Percentiles rank a stretch among this genome's conserved stretches.
Conservation (phyloP, 1,140 invertebrate genomes). For the Rhynchophorus ferrugineus region DNA sequence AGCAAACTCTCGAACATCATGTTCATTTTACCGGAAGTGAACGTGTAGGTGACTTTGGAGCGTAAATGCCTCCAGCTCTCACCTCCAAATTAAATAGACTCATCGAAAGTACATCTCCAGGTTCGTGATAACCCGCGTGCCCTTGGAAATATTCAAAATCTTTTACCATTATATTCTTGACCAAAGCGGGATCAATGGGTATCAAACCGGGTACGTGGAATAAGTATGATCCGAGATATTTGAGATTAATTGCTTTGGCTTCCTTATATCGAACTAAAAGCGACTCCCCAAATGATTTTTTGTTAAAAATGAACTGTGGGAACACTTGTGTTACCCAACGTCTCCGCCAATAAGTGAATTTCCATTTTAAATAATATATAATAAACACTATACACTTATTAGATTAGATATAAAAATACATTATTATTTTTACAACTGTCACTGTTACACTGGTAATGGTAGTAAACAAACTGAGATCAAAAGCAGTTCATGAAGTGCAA, state of each 20-base stretch:
- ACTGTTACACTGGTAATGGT: too few relatives aligned
- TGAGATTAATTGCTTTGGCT: neutral
- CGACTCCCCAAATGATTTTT: neutral
- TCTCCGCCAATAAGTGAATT: neutral
- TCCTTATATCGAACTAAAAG: neutral
- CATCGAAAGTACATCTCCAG: slow-evolving; percentile 41
- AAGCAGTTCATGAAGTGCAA: slow-evolving; percentile 10
- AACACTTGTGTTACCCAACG: neutral
- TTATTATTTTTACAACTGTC: too few relatives aligned
- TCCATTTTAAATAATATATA: too few relatives aligned
- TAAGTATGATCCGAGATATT: slow-evolving; percentile 2
- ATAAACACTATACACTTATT: too few relatives aligned
- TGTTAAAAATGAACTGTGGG: neutral
- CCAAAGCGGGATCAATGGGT: slow-evolving; percentile 39
- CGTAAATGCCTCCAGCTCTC: slow-evolving; percentile 43
- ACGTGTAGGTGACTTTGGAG: slow-evolving; percentile 41
- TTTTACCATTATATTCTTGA: slow-evolving; percentile 41
- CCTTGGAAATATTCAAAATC: slow-evolving; percentile 45
- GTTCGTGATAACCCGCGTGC: slow-evolving; percentile 38
- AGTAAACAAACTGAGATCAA: too few relatives aligned
- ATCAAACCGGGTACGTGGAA: neutral
- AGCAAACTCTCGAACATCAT: slow-evolving; percentile 38
- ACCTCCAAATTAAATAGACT: slow-evolving; percentile 42
- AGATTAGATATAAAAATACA: too few relatives aligned
- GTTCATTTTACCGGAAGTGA: slow-evolving; percentile 44